Conservation (phyloP, 2,113 vertebrate species). For the Notarius lentiginosus region DNA sequence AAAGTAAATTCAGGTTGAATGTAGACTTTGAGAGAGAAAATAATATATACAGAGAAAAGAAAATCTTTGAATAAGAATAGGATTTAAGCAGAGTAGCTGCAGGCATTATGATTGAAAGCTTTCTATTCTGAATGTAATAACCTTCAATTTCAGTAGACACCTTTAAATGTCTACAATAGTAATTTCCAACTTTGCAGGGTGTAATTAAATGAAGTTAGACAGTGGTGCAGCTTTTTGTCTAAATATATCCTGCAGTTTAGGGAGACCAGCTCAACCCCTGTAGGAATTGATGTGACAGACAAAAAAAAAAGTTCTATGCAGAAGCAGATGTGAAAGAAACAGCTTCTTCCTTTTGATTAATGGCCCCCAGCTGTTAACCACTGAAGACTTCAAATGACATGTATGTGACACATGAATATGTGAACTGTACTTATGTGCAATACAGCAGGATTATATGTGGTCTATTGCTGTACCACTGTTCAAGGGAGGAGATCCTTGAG, state of each 20-base stretch:
- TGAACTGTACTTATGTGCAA: slow-evolving; percentile 15
- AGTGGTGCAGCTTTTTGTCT: slow-evolving; percentile 14
- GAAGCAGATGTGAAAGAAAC: slow-evolving; percentile 38
- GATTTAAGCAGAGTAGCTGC: background rate
- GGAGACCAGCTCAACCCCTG: slow-evolving; percentile 27
- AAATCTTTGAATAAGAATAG: background rate
- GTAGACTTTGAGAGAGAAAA: background rate
- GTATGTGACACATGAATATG: slow-evolving; percentile 18
- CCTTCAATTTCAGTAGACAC: background rate
- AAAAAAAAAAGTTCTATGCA: slow-evolving; percentile 6
- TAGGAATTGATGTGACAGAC: slow-evolving; percentile 30
- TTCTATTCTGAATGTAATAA: slow-evolving; percentile 25
- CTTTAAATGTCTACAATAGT: slow-evolving; percentile 20
- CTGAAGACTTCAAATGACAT: slow-evolving; percentile 32
- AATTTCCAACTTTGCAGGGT: slow-evolving; percentile 31
- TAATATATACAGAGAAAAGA: slow-evolving; percentile 1
- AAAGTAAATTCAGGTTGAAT: background rate
- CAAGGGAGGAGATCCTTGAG: background rate
- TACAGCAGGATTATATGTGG: background rate
- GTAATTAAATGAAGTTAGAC: slow-evolving; percentile 41
- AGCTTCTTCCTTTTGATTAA: slow-evolving; percentile 33
- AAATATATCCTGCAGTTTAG: slow-evolving; percentile 40
- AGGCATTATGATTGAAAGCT: slow-evolving; percentile 20
- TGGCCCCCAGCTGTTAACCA: slow-evolving; percentile 36
- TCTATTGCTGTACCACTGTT: background rate